A percentile compares a stretch with the other conserved stretches of the same genome.
phyloP scores from a whole-genome alignment of 2,113 vertebrate species.

The Gasterosteus nipponicus region DNA sequence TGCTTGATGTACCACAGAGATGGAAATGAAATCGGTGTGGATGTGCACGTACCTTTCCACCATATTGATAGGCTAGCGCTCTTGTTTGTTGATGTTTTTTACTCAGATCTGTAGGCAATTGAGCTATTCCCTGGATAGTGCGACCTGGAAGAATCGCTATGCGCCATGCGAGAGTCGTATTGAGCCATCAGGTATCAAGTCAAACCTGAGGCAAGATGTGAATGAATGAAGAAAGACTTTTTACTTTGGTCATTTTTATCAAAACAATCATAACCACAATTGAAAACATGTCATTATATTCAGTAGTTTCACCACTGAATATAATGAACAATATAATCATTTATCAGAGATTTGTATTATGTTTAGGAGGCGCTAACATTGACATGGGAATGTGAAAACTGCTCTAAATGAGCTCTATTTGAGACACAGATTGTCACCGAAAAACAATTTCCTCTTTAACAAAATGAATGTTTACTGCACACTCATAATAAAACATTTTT shows the following conservation, averaged over 20 bases:
- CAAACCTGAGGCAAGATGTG: slow-evolving; percentile 15
- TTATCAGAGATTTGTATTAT: slow-evolving; percentile 33
- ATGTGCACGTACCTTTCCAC: slow-evolving; percentile 50
- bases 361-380: slow-evolving; percentile 44
- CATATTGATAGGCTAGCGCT: slow-evolving; percentile 64
- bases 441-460: slow-evolving; percentile 51
- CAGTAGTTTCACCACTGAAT: slow-evolving; percentile 25
- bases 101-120: slow-evolving; percentile 48
- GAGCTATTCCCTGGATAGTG: slow-evolving; percentile 42
- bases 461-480: slow-evolving; percentile 36
- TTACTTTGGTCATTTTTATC: slow-evolving; percentile 36
- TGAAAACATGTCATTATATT: slow-evolving; percentile 39
- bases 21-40: slow-evolving; percentile 57
- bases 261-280: slow-evolving; percentile 16
- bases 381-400: slow-evolving; percentile 55
- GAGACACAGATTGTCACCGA: slow-evolving; percentile 39
- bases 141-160: slow-evolving; percentile 19
- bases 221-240: slow-evolving; percentile 29
- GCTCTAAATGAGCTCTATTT: slow-evolving; percentile 42
- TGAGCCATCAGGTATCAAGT: slow-evolving; percentile 29
- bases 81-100: slow-evolving; percentile 60
- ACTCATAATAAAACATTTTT: slow-evolving; percentile 52
- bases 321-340: slow-evolving; percentile 25
- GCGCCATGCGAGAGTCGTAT: slow-evolving; percentile 35
- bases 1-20: slow-evolving; percentile 61